Conservation (phyloP, 2,797 vertebrate genomes). For the Glyptemys insculpta region DNA sequence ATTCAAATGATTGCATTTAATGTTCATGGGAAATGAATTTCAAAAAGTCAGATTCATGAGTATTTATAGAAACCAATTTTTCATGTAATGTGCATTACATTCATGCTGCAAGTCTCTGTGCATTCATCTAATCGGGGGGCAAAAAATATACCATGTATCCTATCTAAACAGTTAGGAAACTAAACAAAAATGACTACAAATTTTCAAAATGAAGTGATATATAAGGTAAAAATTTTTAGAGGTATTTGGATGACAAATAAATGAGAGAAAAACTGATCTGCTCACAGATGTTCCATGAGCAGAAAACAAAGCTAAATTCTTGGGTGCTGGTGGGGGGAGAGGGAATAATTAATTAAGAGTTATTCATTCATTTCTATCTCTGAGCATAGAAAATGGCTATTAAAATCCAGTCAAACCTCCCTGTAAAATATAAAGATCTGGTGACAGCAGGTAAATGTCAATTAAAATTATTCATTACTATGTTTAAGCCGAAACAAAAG, state of each 20-base stretch:
- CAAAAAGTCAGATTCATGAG: neutral
- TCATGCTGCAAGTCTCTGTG: neutral
- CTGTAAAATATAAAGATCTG: neutral
- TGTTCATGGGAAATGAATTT: constrained; percentile 42
- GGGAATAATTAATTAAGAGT: constrained; percentile 3
- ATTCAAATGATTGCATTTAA: constrained; percentile 12
- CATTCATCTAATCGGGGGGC: neutral
- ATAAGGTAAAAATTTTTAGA: neutral
- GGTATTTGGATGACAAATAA: neutral
- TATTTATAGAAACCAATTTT: constrained; percentile 18
- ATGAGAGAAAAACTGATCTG: neutral
- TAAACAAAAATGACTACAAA: neutral
- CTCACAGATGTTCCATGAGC: neutral
- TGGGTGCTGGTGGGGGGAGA: neutral
- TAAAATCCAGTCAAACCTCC: neutral
- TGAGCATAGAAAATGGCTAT: neutral
- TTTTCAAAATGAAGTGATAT: neutral
- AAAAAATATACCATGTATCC: neutral
- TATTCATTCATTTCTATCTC: neutral
- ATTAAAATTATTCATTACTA: neutral
- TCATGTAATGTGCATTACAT: neutral
- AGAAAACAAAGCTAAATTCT: constrained; percentile 11
- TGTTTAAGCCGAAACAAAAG: constrained; percentile 17
- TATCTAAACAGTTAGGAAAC: neutral
- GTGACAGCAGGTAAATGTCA: constrained; percentile 15